Conservation (phyloP, 2,797 vertebrate species). For the Schizothorax lantsangensis region DNA sequence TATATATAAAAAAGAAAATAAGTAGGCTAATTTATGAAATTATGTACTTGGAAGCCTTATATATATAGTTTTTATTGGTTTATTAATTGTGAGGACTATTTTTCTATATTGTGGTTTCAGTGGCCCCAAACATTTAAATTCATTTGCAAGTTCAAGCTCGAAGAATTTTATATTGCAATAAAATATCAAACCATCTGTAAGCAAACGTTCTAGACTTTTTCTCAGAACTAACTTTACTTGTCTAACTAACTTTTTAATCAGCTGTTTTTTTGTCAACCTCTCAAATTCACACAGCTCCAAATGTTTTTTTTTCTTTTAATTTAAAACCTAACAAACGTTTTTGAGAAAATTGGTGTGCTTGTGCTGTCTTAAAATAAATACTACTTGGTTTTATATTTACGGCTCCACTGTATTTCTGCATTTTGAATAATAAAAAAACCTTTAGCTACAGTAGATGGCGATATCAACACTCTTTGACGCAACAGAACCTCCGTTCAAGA, state of each 20-base stretch:
- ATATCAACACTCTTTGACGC: neutral
- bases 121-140: neutral
- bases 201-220: neutral
- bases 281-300: neutral
- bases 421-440: neutral
- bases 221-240: neutral
- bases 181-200: neutral
- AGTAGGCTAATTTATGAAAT: neutral
- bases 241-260: neutral
- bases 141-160: neutral
- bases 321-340: neutral
- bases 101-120: neutral
- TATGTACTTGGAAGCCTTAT: neutral
- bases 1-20: neutral
- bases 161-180: neutral
- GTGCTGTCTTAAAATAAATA: neutral
- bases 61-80: neutral
- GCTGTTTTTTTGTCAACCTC: neutral
- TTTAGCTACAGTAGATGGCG: conserved; percentile 12
- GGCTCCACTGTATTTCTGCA: neutral
- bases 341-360: neutral
- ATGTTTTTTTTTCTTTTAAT: neutral
- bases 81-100: too few relatives aligned
- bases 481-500: neutral
- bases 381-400: neutral